These are phyloP conservation scores for Germaria angustata DNA, from an alignment of 2,888 invertebrate species.

Conservation along the genomic window DNA sequence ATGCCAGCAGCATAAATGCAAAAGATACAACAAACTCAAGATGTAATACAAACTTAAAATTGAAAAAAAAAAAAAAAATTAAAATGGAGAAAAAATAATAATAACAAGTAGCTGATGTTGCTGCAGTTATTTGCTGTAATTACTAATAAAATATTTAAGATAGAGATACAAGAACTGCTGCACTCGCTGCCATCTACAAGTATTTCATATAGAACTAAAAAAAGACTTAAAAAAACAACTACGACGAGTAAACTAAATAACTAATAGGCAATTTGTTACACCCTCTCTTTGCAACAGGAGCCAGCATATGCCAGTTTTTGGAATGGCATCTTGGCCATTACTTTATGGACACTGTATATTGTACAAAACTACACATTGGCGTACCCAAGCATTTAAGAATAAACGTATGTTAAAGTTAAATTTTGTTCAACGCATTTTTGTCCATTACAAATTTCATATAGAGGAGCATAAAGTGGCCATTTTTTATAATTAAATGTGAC, in stretches of 20 bases:
- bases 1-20: constrained; percentile 62
- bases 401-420: constrained; percentile 46
- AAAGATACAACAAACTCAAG: constrained; percentile 41
- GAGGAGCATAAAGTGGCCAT: constrained; percentile 15
- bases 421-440: background rate
- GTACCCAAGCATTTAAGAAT: constrained; percentile 2
- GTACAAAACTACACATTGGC: background rate
- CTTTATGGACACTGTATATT: background rate
- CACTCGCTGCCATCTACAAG: constrained; percentile 42
- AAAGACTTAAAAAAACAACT: too few relatives aligned
- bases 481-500: too few relatives aligned
- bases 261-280: constrained; percentile 67
- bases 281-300: constrained; percentile 54
- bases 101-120: constrained; percentile 63
- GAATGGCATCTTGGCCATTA: background rate
- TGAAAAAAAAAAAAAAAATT: constrained; percentile 22
- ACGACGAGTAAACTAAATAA: constrained; percentile 45
- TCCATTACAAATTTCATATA: background rate
- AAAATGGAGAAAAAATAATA: constrained; percentile 3
- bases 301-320: background rate
- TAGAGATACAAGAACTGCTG: constrained; percentile 31
- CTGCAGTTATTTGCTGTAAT: constrained; percentile 65
- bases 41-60: constrained; percentile 42
- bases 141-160: constrained; percentile 66
- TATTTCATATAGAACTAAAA: constrained; percentile 38